Evolutionary conservation across 2,113 vertebrate species (phyloP), one percentile per base, ranked within the genome.

Genomic region (Clarias macrocephalus): DNA sequence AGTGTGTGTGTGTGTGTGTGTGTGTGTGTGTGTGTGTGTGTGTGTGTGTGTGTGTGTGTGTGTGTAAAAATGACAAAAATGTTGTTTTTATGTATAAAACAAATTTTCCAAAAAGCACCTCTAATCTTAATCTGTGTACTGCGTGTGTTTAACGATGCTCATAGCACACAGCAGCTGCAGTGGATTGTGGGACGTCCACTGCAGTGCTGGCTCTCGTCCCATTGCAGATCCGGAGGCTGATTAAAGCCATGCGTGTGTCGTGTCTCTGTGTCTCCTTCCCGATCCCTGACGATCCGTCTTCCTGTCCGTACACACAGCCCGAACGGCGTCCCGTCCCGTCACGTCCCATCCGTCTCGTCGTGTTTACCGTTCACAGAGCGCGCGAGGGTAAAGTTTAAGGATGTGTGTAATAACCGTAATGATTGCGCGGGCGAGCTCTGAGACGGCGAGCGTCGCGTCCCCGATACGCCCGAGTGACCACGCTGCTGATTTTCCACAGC

Each of bases 141-240:
- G 30, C 37, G 33, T 42, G 70, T 72, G 6, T 63, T 48, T 48
- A 48, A 48, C 48, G 7, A 48, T 8, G 19, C 65, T 84, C 66
- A 59, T 73, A 59, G 57, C 57, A 13, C 0, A 28, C 48, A 60
- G 66, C 28, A 37, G 54, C 60, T 75, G 68, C 30, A 84, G 83
- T 30, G 68, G 30, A 75, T 42, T 66, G 52, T 60, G 68, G 54
- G 54, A 33, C 10, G 13, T 25, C 2, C 56, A 52, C 56, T 75
- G 68, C 68, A 84, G 66, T 37, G 19, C 5, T 73, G 83, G 42
- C 75, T 85, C 70, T 62, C 28, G 30, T 72, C 52, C 66, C 82
- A 70, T 13, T 72, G 75, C 52, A 5, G 75, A 77, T 56, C 48
- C 28, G 5, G 52, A 56, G 75, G 52, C 75, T 28, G 75, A 77